These are phyloP conservation scores for Danionella dracula DNA, from an alignment of 2,797 vertebrate species.

Conservation along the genomic window DNA sequence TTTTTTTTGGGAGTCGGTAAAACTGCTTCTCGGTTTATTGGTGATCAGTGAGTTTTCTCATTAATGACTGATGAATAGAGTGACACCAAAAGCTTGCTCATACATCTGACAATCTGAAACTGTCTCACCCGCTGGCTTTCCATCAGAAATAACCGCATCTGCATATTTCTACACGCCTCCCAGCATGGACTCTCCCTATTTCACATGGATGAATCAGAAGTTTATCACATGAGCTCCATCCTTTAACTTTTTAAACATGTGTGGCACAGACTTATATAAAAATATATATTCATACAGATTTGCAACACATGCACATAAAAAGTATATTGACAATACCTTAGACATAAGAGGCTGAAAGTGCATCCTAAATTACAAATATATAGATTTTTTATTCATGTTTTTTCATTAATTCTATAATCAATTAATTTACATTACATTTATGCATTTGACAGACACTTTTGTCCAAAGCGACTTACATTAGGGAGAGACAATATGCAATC, in stretches of 20 bases:
- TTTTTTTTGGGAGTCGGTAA: conserved; percentile 37
- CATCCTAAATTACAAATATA: too few species aligned
- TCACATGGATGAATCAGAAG: too few species aligned
- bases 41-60: conserved; percentile 8
- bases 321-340: too few species aligned
- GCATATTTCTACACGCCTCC: conserved; percentile 71
- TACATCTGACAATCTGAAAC: conserved; percentile 74
- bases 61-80: neutral
- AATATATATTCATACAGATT: neutral
- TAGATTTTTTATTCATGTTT: too few species aligned
- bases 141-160: conserved; percentile 89
- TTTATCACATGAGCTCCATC: too few species aligned
- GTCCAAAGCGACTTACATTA: too few species aligned
- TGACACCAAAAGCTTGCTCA: conserved; percentile 67
- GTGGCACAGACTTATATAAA: conserved; percentile 56
- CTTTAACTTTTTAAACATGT: conserved; percentile 58
- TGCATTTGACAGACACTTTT: too few species aligned
- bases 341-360: too few species aligned
- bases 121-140: conserved; percentile 85
- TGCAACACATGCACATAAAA: too few species aligned
- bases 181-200: neutral
- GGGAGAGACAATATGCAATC: too few species aligned
- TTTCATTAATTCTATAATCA: too few species aligned
- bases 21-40: neutral
- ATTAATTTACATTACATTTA: too few species aligned